Evolutionary conservation across 1,140 invertebrate genomes (phyloP), one percentile per base, ranked within the genome.

Genomic region (Cydia strobilella): DNA sequence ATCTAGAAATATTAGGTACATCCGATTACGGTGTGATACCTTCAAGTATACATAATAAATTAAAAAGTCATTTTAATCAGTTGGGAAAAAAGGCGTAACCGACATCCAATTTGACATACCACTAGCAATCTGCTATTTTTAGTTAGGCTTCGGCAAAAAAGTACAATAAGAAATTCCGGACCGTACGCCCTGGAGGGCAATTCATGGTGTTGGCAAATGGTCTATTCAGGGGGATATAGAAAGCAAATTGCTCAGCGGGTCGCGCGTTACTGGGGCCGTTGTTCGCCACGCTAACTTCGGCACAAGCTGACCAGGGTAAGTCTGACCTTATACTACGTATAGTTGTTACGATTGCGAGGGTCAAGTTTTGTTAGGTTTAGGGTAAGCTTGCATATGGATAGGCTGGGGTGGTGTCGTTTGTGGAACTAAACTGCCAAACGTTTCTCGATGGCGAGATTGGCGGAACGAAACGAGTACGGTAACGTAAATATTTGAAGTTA

Each of bases 171-270:
- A n/a, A 35, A 66, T 66, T 31, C 63, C 63, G 27, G 31, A 31
- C 63, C 63, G 25, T 66, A 31, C 4, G 27, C 35, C 25, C 9
- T n/a, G 63, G 3, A 9, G 54, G 54, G 23, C 62, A 23, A 66
- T 66, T 66, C 63, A 12, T 66, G 63, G 63, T 66, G 63, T n/a
- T 31, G 63, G 63, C 27, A 66, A 66, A 66, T 66, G 63, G 31
- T 35, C 27, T 66, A 66, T 66, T 66, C 25, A 9, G 63, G 27
- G 25, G 27, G 25, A 66, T 27, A 31, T 66, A 35, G 27, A 31
- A 66, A 66, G 27, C 63, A 66, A 66, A 66, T 66, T 66, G 63
- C 63, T n/a, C 25, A 31, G 63, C 15, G 63, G 63, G 63, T 35
- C 63, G 63, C 25, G 25, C 25, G 20, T 66, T 66, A 66, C 63